Base-by-base conservation (phyloP, 2,888 invertebrate species). In the Thereva unica region DNA sequence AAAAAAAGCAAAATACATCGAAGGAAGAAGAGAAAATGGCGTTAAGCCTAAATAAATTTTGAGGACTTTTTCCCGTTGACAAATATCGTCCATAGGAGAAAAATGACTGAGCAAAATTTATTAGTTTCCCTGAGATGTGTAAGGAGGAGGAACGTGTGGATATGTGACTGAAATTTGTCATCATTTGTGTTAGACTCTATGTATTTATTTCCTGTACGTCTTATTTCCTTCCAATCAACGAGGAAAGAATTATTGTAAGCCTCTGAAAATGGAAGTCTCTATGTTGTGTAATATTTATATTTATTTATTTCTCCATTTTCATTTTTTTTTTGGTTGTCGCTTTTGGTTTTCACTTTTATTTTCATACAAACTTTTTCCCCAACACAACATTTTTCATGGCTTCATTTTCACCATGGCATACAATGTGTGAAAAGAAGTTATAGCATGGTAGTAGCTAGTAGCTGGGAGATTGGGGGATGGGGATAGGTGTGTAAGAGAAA, bases 11-110 rank as follows among this genome's bases (percentile, higher is more conserved):
- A 42, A 42, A 42, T 34, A 52, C 8, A 35, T 10, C 4, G 52
- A 9, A 7, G 52, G 34, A 52, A 10, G n/a, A 6, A 35, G n/a
- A 9, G 34, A 52, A 23, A 52, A 34, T 34, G 34, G 35, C 12
- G 34, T 35, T 52, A 52, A 52, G 52, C 52, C 52, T 52, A 52
- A 52, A 52, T 52, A 52, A 52, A 52, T 52, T 52, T 52, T 23
- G 52, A 52, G 52, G 52, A 52, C 35, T 52, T 52, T 52, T 23
- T 23, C 23, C 34, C 52, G 52, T 34, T 52, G 52, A 52, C 52
- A 52, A 52, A 52, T 52, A 52, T 52, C 52, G 52, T 23, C 35
- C 35, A 52, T 52, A 52, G 52, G 35, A 52, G 35, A 52, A 52
- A 52, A 52, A 35, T 52, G 52, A 52, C 35, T 52, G 52, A 52